A percentile compares a stretch with the other conserved stretches of the same genome.
Evolutionary conservation across 2,888 invertebrate genomes (phyloP).

Genomic region (Rhamphomyia laevipes): DNA sequence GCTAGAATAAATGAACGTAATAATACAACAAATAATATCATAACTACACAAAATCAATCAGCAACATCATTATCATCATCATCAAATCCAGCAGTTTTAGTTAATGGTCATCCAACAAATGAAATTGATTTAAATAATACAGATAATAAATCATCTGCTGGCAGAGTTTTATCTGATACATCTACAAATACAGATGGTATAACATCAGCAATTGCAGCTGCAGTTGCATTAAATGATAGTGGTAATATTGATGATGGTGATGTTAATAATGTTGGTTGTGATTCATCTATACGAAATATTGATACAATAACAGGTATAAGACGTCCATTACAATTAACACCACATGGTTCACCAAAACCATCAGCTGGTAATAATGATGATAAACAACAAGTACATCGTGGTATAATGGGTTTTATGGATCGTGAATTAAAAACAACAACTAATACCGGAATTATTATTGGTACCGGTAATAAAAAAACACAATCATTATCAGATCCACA

Average conservation of each 20-base stretch:
- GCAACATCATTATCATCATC: slow-evolving; percentile 4
- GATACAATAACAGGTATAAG: slow-evolving; percentile 24
- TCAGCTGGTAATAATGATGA: slow-evolving; percentile 16
- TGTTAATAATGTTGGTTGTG: neutral
- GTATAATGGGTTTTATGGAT: slow-evolving; percentile 37
- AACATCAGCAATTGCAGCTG: neutral
- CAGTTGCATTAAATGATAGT: neutral
- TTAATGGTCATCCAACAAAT: slow-evolving; percentile 28
- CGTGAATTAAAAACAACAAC: slow-evolving; percentile 32
- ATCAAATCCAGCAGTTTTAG: slow-evolving; percentile 24
- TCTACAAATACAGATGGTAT: neutral
- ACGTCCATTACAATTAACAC: slow-evolving; percentile 23
- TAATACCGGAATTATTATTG: slow-evolving; percentile 8
- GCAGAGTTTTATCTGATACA: neutral
- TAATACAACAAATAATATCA: slow-evolving; percentile 1
- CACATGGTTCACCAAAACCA: slow-evolving; percentile 1
- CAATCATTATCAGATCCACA: slow-evolving; percentile 37
- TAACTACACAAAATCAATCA: neutral
- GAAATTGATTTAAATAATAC: neutral
- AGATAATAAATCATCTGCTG: neutral
- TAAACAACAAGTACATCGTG: slow-evolving; percentile 31
- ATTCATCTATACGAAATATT: slow-evolving; percentile 3
- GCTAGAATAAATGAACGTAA: slow-evolving; percentile 1
- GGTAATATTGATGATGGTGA: neutral
- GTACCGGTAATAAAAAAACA: slow-evolving; percentile 25